Conservation (phyloP, 2,113 vertebrate genomes). For the Odobenus rosmarus region DNA sequence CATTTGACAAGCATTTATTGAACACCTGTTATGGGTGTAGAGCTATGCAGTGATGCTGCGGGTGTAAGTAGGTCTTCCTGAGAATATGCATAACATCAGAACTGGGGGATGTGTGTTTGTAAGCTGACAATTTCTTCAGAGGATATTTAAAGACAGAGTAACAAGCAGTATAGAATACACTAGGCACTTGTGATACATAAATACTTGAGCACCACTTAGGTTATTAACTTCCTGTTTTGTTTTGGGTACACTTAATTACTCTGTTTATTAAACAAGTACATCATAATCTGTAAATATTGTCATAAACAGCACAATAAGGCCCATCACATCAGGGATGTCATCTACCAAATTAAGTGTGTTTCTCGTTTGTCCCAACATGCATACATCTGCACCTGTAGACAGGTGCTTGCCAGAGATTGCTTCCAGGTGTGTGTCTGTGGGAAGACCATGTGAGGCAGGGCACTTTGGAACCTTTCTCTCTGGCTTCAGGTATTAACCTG, state of each 20-base stretch:
- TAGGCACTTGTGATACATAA: background rate
- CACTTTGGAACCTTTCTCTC: background rate
- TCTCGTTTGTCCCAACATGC: background rate
- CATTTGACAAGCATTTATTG: constrained; percentile 39
- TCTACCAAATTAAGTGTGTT: background rate
- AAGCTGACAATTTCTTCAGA: constrained; percentile 38
- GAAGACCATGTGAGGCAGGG: background rate
- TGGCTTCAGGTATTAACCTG: background rate
- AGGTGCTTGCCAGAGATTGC: background rate
- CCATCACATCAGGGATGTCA: background rate
- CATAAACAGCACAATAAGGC: background rate
- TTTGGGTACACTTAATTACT: background rate
- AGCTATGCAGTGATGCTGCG: background rate
- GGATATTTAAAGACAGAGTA: constrained; percentile 34
- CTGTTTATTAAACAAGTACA: background rate
- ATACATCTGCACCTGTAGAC: background rate
- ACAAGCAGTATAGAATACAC: background rate
- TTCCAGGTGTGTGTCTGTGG: background rate
- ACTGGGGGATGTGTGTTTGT: background rate
- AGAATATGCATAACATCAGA: background rate
- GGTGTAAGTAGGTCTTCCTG: constrained; percentile 1
- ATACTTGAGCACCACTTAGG: background rate
- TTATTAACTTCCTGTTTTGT: constrained; percentile 37
- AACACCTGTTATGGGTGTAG: background rate
- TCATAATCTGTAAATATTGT: background rate